Base-by-base conservation (phyloP, 2,113 vertebrate species). In the Polypterus bichir region DNA sequence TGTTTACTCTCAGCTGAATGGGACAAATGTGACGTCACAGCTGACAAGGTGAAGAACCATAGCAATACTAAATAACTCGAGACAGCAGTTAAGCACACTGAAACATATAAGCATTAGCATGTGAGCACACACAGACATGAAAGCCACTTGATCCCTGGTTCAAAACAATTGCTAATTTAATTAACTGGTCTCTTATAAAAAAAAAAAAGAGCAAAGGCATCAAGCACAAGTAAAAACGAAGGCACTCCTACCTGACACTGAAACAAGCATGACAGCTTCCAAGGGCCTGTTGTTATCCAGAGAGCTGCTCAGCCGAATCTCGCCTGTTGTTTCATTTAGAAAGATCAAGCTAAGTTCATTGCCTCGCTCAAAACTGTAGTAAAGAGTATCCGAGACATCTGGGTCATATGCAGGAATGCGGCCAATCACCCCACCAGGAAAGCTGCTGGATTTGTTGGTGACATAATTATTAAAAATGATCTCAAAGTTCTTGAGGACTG, bases 391-490 rank as follows among this genome's bases (percentile, higher is more conserved):
- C 0, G 91, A 93, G 64, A 95, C 59, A 0, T 97, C 95, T 0
- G 94, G 95, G 72, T 97, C 95, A 0, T 79, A 77, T 4, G 94
- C 94, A 0, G 95, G 94, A 71, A 98, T 89, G 3, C 83, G 84
- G 11, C 95, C 95, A 0, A 98, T 98, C 59, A 92, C 76, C 0
- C 92, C 95, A 0, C 82, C 81, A 0, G 95, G 95, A 67, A 98
- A 98, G 70, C 92, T 94, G 71, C 83, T 91, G 0, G 92, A 92
- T 48, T 83, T 89, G 68, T 93, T 93, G 2, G 92, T 94, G 62
- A 98, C 88, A 1, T 98, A 98, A 71, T 98, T 97, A 77, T 98
- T 98, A 78, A 98, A 98, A 68, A 97, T 88, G 63, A 98, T 96
- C 80, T 96, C 91, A 1, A 98, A 98, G 82, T 98, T 96, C 66